phyloP scores from a whole-genome alignment of 2,888 invertebrate genomes.

The Cryptophagus acutangulus region DNA sequence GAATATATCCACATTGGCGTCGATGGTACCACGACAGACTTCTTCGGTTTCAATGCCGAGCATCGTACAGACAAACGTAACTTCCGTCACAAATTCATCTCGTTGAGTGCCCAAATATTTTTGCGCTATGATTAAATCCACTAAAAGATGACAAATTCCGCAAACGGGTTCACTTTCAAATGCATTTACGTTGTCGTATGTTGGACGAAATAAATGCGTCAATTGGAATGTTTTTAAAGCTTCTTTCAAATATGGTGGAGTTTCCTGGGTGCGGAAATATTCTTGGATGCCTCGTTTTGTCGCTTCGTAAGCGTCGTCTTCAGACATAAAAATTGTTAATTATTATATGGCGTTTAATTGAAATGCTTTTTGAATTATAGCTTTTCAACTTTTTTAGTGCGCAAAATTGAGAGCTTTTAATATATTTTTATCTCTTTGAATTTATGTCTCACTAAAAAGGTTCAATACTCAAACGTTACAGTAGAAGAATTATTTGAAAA shows the following conservation, averaged over 20 bases:
- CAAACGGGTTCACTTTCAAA: slow-evolving; percentile 6
- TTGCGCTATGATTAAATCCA: slow-evolving; percentile 9
- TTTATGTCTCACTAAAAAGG: no score
- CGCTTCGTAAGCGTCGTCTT: no score
- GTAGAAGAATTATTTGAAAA: no score
- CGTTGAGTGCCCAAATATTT: slow-evolving; percentile 13
- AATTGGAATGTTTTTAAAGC: slow-evolving; percentile 5
- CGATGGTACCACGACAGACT: slow-evolving; percentile 14
- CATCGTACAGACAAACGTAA: slow-evolving; percentile 8
- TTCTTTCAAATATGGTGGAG: slow-evolving; percentile 4
- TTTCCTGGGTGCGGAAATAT: slow-evolving; percentile 6
- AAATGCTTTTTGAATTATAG: no score
- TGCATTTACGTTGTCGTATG: not conserved
- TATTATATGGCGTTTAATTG: no score
- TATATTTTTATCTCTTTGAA: no score
- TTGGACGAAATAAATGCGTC: not conserved
- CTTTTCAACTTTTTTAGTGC: no score
- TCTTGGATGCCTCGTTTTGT: slow-evolving; percentile 7
- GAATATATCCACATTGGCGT: slow-evolving; percentile 46
- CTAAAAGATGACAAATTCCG: slow-evolving; percentile 10
- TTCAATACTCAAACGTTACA: no score
- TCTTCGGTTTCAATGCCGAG: slow-evolving; percentile 13
- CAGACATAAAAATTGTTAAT: no score
- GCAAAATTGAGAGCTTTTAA: no score
- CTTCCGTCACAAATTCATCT: slow-evolving; percentile 7